Percentiles rank a stretch among this genome's conserved stretches.
phyloP scores from a whole-genome alignment of 92 coral and sea anemone species.

The Meandrina meandrites region DNA sequence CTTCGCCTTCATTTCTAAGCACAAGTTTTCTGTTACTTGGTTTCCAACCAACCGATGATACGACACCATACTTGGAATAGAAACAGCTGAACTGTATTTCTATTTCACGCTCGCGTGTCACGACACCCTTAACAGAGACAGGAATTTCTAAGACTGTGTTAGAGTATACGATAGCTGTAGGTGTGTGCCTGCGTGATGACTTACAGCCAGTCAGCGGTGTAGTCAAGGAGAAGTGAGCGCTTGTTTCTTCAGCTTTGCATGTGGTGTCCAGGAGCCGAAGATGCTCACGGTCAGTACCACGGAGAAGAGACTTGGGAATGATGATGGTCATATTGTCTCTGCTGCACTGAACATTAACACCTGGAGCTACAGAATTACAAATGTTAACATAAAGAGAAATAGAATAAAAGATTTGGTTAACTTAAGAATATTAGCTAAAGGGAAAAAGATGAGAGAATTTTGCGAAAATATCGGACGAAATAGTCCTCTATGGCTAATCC shows the following conservation, averaged over 20 bases:
- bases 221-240: slow-evolving; percentile 57
- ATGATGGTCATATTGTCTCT: slow-evolving; percentile 66
- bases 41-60: slow-evolving; percentile 66
- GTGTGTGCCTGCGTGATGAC: slow-evolving; percentile 65
- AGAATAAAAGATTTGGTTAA: too few relatives aligned
- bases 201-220: slow-evolving; percentile 68
- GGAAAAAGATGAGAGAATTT: too few relatives aligned
- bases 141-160: slow-evolving; percentile 71
- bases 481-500: too few relatives aligned
- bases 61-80: slow-evolving; percentile 66
- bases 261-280: slow-evolving; percentile 69
- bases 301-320: slow-evolving; percentile 75
- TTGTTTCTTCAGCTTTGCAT: slow-evolving; percentile 68
- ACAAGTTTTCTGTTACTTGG: slow-evolving; percentile 68
- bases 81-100: slow-evolving; percentile 79
- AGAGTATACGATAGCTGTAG: slow-evolving; percentile 65
- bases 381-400: too few relatives aligned
- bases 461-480: too few relatives aligned
- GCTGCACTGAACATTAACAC: slow-evolving; percentile 61
- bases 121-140: slow-evolving; percentile 45
- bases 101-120: slow-evolving; percentile 70
- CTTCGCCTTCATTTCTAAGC: slow-evolving; percentile 71
- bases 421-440: too few relatives aligned
- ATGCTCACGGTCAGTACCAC: slow-evolving; percentile 64
- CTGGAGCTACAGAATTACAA: slow-evolving; percentile 41